Conservation (phyloP, 2,797 vertebrate species). For the Helarctos malayanus region DNA sequence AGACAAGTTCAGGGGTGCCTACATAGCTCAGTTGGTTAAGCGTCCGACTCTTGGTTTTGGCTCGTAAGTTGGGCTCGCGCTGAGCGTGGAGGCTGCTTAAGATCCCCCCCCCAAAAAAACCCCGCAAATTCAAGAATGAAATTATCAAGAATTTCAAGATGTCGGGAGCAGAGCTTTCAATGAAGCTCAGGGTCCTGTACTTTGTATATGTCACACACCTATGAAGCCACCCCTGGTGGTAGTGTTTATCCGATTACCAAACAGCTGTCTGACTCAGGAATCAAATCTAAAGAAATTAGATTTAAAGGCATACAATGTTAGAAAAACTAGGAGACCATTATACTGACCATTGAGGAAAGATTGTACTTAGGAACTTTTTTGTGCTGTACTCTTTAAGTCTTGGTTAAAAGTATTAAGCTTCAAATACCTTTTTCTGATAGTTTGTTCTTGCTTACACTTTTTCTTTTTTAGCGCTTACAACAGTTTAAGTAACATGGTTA, state of each 20-base stretch:
- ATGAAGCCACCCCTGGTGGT: background rate
- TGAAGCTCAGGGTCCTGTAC: background rate
- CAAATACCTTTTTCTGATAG: background rate
- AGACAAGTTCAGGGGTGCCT: background rate
- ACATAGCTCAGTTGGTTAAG: background rate
- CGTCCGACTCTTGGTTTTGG: background rate
- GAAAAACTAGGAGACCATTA: slow-evolving; percentile 19
- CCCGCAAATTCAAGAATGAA: background rate
- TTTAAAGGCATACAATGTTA: background rate
- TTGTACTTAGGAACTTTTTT: background rate
- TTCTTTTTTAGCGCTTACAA: background rate
- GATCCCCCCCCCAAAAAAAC: background rate
- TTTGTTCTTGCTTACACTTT: background rate
- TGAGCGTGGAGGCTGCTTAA: background rate
- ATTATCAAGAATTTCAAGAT: slow-evolving; percentile 1
- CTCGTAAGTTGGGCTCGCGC: background rate
- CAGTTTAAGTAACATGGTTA: background rate
- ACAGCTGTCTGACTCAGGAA: background rate
- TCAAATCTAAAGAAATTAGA: slow-evolving; percentile 52
- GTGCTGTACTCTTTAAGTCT: background rate
- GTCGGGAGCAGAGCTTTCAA: background rate
- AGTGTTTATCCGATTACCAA: background rate
- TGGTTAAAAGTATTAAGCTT: slow-evolving; percentile 29
- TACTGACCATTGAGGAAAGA: background rate
- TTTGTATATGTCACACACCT: background rate